Percentiles rank a stretch among this genome's conserved stretches.
phyloP scores from a whole-genome alignment of 2,113 vertebrate species.

The Catagonus wagneri region DNA sequence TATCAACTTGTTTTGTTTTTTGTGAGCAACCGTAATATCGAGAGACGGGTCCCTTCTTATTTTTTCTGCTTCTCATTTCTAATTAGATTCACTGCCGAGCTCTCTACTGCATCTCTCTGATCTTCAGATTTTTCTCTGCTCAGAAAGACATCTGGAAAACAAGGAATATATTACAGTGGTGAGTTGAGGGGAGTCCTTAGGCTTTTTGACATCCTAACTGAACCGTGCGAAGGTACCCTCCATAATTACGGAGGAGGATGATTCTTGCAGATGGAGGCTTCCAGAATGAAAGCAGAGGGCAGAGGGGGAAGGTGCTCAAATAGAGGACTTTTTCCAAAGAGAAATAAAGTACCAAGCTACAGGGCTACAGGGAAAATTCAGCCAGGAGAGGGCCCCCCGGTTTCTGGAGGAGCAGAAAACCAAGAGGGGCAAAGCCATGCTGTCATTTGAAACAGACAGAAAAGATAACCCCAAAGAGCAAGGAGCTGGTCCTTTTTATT shows the following conservation, averaged over 20 bases:
- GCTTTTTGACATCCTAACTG: neutral
- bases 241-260: neutral
- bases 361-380: neutral
- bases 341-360: neutral
- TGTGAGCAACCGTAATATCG: neutral
- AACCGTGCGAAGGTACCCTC: neutral
- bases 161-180: neutral
- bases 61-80: constrained; percentile 50
- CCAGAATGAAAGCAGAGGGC: neutral
- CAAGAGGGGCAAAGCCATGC: neutral
- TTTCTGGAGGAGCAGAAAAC: neutral
- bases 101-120: constrained; percentile 9
- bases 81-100: constrained; percentile 33
- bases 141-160: constrained; percentile 24
- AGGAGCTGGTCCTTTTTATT: neutral
- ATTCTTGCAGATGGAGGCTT: neutral
- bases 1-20: constrained; percentile 36
- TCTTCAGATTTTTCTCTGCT: constrained; percentile 17
- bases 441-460: neutral
- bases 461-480: neutral
- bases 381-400: neutral
- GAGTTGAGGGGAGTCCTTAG: constrained; percentile 11
- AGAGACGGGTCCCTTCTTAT: constrained; percentile 30
- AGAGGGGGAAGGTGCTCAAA: neutral
- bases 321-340: neutral